Evolutionary conservation across 2,888 invertebrate genomes (phyloP).

Genomic region (Ernsta delagoae): DNA sequence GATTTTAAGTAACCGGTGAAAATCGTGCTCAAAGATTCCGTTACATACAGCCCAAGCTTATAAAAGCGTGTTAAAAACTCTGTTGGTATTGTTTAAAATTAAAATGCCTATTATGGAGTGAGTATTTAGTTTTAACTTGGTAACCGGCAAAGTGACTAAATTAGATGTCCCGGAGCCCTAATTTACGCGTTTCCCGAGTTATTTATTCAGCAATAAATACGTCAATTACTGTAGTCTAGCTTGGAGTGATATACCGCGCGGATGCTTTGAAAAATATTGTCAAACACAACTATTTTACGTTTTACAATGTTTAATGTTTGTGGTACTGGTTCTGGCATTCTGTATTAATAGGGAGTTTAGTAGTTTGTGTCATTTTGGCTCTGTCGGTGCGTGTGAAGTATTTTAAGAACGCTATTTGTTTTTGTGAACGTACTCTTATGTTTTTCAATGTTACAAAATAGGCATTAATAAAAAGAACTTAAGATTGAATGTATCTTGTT

Average conservation of each 20-base stretch:
- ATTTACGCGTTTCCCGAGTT: constrained; percentile 53
- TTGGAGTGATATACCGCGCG: constrained; percentile 38
- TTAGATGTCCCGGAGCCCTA: constrained; percentile 47
- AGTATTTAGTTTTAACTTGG: neutral
- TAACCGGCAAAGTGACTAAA: constrained; percentile 40
- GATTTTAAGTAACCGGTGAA: too few relatives aligned
- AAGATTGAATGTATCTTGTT: too few relatives aligned
- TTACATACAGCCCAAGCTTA: too few relatives aligned
- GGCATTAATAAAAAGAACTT: too few relatives aligned
- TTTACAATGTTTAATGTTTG: constrained; percentile 18
- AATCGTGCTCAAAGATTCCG: too few relatives aligned
- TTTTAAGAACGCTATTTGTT: neutral
- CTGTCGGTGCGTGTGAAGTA: neutral
- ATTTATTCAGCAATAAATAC: constrained; percentile 57
- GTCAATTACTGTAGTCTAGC: constrained; percentile 53
- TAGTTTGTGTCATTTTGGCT: constrained; percentile 4
- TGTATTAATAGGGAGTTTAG: constrained; percentile 5
- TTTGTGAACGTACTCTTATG: neutral
- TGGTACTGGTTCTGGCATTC: neutral
- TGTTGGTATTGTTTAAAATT: too few relatives aligned
- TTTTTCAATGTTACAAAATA: too few relatives aligned
- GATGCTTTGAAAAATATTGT: constrained; percentile 43
- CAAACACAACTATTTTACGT: constrained; percentile 23
- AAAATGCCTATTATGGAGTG: too few relatives aligned
- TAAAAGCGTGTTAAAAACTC: too few relatives aligned